phyloP scores from a whole-genome alignment of 2,797 vertebrate genomes.

The Danio jaintianensis region DNA sequence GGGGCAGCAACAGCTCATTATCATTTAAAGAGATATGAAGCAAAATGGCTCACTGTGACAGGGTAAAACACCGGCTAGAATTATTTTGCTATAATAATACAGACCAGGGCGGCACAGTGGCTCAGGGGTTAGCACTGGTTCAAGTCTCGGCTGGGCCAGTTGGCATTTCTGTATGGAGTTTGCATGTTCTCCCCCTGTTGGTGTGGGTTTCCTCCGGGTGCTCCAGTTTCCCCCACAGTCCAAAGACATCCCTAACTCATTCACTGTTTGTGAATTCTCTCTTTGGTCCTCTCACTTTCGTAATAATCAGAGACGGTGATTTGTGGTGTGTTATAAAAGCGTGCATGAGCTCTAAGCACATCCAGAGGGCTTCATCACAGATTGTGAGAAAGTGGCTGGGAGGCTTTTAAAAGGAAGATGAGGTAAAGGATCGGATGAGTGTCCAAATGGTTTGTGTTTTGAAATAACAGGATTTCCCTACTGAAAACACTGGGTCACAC shows the following conservation, averaged over 20 bases:
- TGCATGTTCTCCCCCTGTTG: too few relatives aligned
- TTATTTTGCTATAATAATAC: background rate
- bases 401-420: slow-evolving; percentile 18
- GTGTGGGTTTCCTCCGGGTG: too few relatives aligned
- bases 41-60: too few relatives aligned
- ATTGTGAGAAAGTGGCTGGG: slow-evolving; percentile 15
- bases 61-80: too few relatives aligned
- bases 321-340: slow-evolving; percentile 21
- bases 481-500: slow-evolving; percentile 13
- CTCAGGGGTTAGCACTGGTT: too few relatives aligned
- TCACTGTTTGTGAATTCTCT: background rate
- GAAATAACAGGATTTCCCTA: slow-evolving; percentile 35
- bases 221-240: too few relatives aligned
- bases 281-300: slow-evolving; percentile 7
- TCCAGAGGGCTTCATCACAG: background rate
- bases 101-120: too few relatives aligned
- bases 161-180: too few relatives aligned
- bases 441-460: slow-evolving; percentile 17
- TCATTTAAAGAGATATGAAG: too few relatives aligned
- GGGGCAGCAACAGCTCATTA: too few relatives aligned
- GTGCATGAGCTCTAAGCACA: background rate
- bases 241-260: background rate
- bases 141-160: too few relatives aligned
- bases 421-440: slow-evolving; percentile 9
- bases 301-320: slow-evolving; percentile 1